These are phyloP conservation scores for Chroicocephalus ridibundus DNA, from an alignment of 2,113 vertebrate genomes.

Conservation along the genomic window DNA sequence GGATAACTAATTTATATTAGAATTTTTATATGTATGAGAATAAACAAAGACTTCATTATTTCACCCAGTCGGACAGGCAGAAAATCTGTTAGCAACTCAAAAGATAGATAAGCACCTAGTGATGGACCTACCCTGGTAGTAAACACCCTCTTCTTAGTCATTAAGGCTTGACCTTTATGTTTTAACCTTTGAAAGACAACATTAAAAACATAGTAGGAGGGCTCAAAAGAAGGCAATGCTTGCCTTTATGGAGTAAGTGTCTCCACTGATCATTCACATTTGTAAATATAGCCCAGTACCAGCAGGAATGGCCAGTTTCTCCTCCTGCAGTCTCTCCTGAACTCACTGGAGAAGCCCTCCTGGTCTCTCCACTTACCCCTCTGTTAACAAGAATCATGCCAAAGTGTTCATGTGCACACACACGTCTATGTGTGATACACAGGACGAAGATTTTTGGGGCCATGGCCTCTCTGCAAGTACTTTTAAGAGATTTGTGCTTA, in stretches of 20 bases:
- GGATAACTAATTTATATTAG: neutral
- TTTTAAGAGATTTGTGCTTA: neutral
- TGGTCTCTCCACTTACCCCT: neutral
- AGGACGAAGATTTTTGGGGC: neutral
- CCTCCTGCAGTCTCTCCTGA: neutral
- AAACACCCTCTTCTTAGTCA: neutral
- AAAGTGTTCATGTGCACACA: rapidly evolving
- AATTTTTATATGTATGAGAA: neutral
- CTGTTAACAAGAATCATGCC: neutral
- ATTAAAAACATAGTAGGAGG: neutral
- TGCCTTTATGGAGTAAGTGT: neutral
- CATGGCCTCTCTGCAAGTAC: neutral
- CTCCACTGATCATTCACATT: neutral
- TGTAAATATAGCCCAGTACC: neutral
- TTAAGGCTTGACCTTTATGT: neutral
- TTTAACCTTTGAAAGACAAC: neutral
- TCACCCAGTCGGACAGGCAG: neutral
- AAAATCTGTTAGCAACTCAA: neutral
- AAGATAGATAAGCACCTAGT: neutral
- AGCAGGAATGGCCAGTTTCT: neutral
- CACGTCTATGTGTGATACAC: neutral
- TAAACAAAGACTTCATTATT: neutral
- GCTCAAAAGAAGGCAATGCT: neutral
- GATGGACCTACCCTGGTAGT: neutral
- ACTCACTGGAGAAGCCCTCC: neutral